A percentile compares a stretch with the other conserved stretches of the same genome.
phyloP scores from a whole-genome alignment of 2,113 vertebrate genomes.

The Austrofundulus limnaeus region DNA sequence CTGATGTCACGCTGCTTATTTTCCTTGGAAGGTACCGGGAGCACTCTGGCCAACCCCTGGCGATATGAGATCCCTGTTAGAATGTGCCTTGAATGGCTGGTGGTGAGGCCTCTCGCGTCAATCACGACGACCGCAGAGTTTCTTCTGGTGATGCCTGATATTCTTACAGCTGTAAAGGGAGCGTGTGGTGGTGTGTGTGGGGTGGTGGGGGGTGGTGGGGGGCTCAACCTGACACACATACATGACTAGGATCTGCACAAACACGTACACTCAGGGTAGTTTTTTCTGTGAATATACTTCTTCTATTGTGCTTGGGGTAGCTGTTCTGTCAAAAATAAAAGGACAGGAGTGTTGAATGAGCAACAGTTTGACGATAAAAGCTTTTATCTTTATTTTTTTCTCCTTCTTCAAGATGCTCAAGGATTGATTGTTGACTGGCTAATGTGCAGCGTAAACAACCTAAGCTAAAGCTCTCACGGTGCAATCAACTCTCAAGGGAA shows the following conservation, averaged over 20 bases:
- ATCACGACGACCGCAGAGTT: conserved; percentile 65
- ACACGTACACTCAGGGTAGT: conserved; percentile 9
- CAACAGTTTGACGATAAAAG: conserved; percentile 45
- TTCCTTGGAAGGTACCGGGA: conserved; percentile 85
- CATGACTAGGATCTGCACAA: conserved; percentile 22
- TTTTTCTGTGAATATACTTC: conserved; percentile 9
- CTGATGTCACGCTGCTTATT: conserved; percentile 91
- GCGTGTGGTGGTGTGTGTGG: too few relatives aligned
- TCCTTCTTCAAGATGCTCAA: conserved; percentile 30
- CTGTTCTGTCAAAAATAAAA: conserved; percentile 35
- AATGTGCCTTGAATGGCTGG: conserved; percentile 76
- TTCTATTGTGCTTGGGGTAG: conserved; percentile 40
- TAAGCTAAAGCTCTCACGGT: conserved; percentile 17
- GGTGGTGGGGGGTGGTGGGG: too few relatives aligned
- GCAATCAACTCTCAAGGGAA: conserved; percentile 53
- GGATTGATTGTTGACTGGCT: conserved; percentile 59
- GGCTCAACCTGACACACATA: conserved; percentile 35
- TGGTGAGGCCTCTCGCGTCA: conserved; percentile 61
- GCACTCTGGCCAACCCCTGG: conserved; percentile 81
- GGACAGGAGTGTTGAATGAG: conserved; percentile 50
- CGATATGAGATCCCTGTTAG: conserved; percentile 85
- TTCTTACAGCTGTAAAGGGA: conserved; percentile 51
- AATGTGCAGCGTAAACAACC: conserved; percentile 70
- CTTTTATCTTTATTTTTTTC: conserved; percentile 24
- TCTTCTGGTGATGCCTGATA: conserved; percentile 61